Evolutionary conservation across 2,888 invertebrate species (phyloP).

Genomic region (Calliopum simillimum): DNA sequence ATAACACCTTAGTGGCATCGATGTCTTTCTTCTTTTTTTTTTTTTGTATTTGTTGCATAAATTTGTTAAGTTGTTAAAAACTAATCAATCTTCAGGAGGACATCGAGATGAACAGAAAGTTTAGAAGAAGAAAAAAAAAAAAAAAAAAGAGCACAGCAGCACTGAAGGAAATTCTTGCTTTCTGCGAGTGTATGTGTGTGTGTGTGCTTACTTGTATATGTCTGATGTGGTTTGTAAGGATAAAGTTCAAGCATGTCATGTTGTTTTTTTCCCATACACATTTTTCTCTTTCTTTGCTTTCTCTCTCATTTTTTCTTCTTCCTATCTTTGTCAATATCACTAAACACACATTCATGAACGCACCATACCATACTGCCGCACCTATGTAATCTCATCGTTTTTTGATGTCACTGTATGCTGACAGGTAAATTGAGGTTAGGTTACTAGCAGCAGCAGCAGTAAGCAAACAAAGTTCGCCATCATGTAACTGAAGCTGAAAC

Average conservation of each 20-base stretch:
- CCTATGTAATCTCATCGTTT: not conserved
- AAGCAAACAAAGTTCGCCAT: too few species aligned
- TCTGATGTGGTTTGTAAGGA: too few species aligned
- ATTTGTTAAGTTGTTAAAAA: constrained; percentile 56
- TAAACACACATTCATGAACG: not conserved
- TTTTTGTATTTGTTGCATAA: constrained; percentile 16
- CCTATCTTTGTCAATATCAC: not conserved
- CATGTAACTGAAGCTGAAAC: too few species aligned
- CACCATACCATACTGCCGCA: not conserved
- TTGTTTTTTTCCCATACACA: not conserved
- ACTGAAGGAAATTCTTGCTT: too few species aligned
- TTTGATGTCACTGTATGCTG: constrained; percentile 4
- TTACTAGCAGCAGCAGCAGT: constrained; percentile 1
- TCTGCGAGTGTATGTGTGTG: not conserved
- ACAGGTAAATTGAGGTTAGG: not conserved
- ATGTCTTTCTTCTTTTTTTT: not conserved
- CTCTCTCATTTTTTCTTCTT: not conserved
- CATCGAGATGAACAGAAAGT: not conserved
- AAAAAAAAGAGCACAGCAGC: too few species aligned
- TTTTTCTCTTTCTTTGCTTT: not conserved
- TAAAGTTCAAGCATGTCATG: not conserved
- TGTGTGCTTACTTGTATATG: not conserved
- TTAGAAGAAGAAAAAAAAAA: too few species aligned
- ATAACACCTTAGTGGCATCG: too few species aligned
- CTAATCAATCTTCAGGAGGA: constrained; percentile 55